A percentile compares a stretch with the other conserved stretches of the same genome.
phyloP scores from a whole-genome alignment of 2,113 vertebrate species.

The Electrona antarctica region DNA sequence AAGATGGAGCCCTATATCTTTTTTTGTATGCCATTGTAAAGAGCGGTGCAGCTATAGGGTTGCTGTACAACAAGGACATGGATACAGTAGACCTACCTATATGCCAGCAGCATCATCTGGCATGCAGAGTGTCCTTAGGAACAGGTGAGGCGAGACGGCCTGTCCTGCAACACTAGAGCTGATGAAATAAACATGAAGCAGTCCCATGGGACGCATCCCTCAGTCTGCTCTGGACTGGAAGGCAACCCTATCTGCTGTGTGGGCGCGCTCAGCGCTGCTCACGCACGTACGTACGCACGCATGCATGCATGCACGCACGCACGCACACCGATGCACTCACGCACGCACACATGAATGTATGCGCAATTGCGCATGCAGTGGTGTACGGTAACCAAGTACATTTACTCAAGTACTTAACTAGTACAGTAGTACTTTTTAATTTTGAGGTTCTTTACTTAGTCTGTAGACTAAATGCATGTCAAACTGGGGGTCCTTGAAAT shows the following conservation, averaged over 20 bases:
- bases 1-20: too few species aligned
- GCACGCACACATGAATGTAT: background rate
- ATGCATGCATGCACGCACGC: slow-evolving; percentile 2
- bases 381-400: too few species aligned
- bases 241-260: slow-evolving; percentile 50
- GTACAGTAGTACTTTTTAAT: too few species aligned
- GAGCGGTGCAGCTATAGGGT: background rate
- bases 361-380: background rate
- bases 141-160: slow-evolving; percentile 35
- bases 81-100: too few species aligned
- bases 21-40: too few species aligned
- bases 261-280: slow-evolving; percentile 1
- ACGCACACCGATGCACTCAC: background rate
- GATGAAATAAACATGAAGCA: slow-evolving; percentile 73
- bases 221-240: slow-evolving; percentile 1
- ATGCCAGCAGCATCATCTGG: slow-evolving; percentile 3
- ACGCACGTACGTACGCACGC: slow-evolving; percentile 5
- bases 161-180: slow-evolving; percentile 51
- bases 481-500: too few species aligned
- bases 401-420: too few species aligned
- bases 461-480: background rate
- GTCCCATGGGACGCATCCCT: slow-evolving; percentile 49
- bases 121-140: slow-evolving; percentile 18
- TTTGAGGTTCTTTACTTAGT: background rate
- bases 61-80: background rate